phyloP scores from a whole-genome alignment of 1,140 invertebrate genomes.

The Phenacoccus solenopsis region DNA sequence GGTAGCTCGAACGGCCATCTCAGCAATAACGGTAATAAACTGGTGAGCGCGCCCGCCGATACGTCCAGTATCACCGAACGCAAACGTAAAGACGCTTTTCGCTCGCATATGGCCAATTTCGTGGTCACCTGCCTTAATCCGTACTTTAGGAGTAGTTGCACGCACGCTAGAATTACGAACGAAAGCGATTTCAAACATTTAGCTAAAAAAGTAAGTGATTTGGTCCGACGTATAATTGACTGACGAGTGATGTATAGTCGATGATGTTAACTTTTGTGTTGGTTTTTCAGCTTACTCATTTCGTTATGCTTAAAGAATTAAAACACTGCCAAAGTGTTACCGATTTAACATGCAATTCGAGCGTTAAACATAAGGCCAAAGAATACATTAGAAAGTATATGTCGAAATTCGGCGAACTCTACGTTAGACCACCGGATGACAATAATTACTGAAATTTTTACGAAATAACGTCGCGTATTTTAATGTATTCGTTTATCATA shows the following conservation, averaged over 20 bases:
- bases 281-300: conserved; percentile 75
- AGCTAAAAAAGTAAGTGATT: conserved; percentile 72
- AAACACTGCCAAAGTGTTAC: conserved; percentile 71
- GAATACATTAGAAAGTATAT: conserved; percentile 95
- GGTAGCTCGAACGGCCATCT: conserved; percentile 8
- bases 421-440: conserved; percentile 16
- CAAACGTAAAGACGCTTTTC: conserved; percentile 76
- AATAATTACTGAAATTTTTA: not conserved
- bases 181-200: conserved; percentile 93
- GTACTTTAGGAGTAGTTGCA: conserved; percentile 72
- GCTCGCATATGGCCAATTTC: conserved; percentile 71
- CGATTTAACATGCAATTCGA: conserved; percentile 78
- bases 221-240: too few relatives aligned
- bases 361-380: conserved; percentile 82
- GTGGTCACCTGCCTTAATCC: conserved; percentile 85
- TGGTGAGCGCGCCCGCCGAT: conserved; percentile 34
- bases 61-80: conserved; percentile 39
- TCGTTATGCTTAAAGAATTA: conserved; percentile 88
- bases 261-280: too few relatives aligned
- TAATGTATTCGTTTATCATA: too few relatives aligned
- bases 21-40: conserved; percentile 21
- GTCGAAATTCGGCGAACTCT: conserved; percentile 66
- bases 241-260: too few relatives aligned
- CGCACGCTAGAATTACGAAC: conserved; percentile 66
- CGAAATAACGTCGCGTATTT: too few relatives aligned